Evolutionary conservation across 2,797 vertebrate species (phyloP).

Genomic region (Typhlichthys eigenmanni): DNA sequence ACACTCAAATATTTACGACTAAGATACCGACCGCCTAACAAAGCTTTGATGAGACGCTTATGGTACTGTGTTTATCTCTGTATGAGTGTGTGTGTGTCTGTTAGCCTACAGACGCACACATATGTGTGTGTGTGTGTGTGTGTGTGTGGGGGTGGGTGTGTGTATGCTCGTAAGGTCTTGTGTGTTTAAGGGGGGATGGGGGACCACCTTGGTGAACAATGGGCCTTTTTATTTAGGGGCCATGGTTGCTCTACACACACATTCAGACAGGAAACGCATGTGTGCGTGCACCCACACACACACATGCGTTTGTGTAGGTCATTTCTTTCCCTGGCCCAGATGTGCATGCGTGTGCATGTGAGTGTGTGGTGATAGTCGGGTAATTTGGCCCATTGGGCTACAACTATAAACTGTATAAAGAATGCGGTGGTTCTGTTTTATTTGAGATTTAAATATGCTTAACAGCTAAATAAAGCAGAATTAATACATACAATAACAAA

Average conservation of each 20-base stretch:
- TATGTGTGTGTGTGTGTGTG: background rate
- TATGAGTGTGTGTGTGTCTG: background rate
- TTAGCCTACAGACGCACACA: background rate
- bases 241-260: slow-evolving; percentile 1
- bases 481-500: no score
- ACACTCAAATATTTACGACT: no score
- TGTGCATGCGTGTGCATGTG: slow-evolving; percentile 29
- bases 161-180: background rate
- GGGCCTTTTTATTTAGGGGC: slow-evolving; percentile 67
- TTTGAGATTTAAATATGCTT: slow-evolving; percentile 26
- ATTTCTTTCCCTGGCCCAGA: slow-evolving; percentile 46
- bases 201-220: slow-evolving; percentile 83
- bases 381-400: slow-evolving; percentile 53
- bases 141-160: no score
- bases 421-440: slow-evolving; percentile 50
- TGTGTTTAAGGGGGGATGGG: slow-evolving; percentile 33
- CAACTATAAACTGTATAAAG: slow-evolving; percentile 48
- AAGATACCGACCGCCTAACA: no score
- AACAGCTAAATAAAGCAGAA: no score
- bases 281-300: slow-evolving; percentile 30
- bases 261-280: slow-evolving; percentile 48
- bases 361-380: slow-evolving; percentile 42
- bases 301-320: slow-evolving; percentile 23
- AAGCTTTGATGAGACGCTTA: no score
- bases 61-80: background rate